Percentiles rank a stretch among this genome's conserved stretches.
Evolutionary conservation across 2,888 invertebrate species (phyloP).

Genomic region (Hirtodrosophila histrioides): DNA sequence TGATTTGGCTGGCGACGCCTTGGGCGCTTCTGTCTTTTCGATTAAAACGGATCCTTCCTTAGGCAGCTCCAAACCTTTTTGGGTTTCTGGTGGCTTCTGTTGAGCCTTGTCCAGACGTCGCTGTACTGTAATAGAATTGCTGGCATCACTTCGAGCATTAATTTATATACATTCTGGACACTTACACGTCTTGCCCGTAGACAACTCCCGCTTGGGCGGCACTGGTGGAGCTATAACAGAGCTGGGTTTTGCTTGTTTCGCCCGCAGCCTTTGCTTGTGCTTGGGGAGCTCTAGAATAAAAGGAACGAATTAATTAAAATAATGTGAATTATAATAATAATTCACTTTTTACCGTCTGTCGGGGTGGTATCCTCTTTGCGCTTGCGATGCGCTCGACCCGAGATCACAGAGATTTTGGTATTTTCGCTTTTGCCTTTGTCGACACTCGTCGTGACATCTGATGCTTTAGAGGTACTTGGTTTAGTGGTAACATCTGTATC

Average conservation of each 20-base stretch:
- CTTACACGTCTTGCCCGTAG: conserved; percentile 21
- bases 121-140: conserved; percentile 5
- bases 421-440: conserved; percentile 6
- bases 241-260: conserved; percentile 1
- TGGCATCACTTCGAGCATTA: too few species aligned
- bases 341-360: conserved; percentile 71
- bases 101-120: conserved; percentile 5
- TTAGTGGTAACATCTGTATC: neutral
- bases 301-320: conserved; percentile 1
- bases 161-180: neutral
- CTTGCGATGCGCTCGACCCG: conserved; percentile 26
- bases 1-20: conserved; percentile 12
- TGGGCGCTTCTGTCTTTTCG: conserved; percentile 4
- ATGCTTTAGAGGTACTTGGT: conserved; percentile 41
- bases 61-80: neutral
- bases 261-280: conserved; percentile 4
- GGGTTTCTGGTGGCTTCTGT: neutral
- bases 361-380: conserved; percentile 40
- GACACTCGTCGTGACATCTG: conserved; percentile 56
- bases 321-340: conserved; percentile 26
- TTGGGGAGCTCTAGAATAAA: conserved; percentile 21
- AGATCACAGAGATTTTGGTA: neutral
- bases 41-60: neutral
- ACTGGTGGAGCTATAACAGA: conserved; percentile 41
- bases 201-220: conserved; percentile 16